Evolutionary conservation across 2,113 vertebrate genomes (phyloP).

Genomic region (Neogobius melanostomus): DNA sequence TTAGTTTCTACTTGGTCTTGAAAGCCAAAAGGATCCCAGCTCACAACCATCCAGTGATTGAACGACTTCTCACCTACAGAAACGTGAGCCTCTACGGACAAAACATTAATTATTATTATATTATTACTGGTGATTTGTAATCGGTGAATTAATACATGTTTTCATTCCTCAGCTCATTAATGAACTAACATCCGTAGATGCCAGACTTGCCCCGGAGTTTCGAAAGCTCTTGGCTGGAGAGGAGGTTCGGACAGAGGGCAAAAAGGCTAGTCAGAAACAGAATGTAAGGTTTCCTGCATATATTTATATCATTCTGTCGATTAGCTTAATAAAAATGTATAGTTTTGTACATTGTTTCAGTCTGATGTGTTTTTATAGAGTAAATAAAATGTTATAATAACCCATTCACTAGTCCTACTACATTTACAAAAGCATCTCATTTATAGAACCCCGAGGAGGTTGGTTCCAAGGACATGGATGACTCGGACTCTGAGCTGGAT

Average conservation of each 20-base stretch:
- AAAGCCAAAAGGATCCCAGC: conserved; percentile 87
- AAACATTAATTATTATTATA: not conserved
- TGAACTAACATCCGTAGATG: conserved; percentile 79
- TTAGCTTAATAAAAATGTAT: too few species aligned
- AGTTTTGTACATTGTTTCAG: too few species aligned
- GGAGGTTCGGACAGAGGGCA: conserved; percentile 21
- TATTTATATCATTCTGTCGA: too few species aligned
- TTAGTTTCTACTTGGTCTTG: conserved; percentile 93
- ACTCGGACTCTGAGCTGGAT: conserved; percentile 71
- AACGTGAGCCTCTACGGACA: conserved; percentile 71
- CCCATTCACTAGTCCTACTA: too few species aligned
- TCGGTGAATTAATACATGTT: not conserved
- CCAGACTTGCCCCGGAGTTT: conserved; percentile 81
- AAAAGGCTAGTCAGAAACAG: conserved; percentile 54
- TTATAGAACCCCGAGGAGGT: conserved; percentile 49
- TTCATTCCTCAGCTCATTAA: conserved; percentile 71
- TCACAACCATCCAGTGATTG: conserved; percentile 91
- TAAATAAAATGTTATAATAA: too few species aligned
- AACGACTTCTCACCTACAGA: conserved; percentile 88
- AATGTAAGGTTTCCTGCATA: conserved; percentile 37
- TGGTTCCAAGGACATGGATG: conserved; percentile 32
- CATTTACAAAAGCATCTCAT: not conserved
- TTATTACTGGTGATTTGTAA: not conserved
- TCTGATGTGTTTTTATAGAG: too few species aligned
- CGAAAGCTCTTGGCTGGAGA: conserved; percentile 73